Evolutionary conservation across 2,888 invertebrate species (phyloP).

Genomic region (Chorisops tibialis): DNA sequence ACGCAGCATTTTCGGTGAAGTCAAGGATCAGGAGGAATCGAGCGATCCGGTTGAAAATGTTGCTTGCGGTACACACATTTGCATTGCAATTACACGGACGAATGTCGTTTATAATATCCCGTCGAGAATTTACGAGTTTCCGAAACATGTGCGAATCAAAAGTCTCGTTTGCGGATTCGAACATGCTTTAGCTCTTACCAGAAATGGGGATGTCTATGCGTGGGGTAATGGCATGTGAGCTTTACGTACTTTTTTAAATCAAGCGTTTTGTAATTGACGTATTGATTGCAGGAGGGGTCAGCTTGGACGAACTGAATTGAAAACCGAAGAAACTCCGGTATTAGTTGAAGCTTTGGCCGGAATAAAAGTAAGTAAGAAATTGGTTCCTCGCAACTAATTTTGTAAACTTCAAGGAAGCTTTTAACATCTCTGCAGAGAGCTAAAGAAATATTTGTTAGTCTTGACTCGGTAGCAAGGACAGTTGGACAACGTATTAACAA

Average conservation of each 20-base stretch:
- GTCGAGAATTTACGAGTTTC: conserved; percentile 55
- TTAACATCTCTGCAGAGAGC: too few species aligned
- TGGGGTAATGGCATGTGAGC: conserved; percentile 80
- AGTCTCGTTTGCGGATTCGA: conserved; percentile 77
- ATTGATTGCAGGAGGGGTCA: conserved; percentile 71
- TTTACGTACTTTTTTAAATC: background rate
- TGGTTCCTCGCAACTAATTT: too few species aligned
- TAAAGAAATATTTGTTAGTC: too few species aligned
- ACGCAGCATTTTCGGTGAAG: conserved; percentile 41
- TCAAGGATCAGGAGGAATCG: background rate
- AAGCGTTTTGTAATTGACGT: background rate
- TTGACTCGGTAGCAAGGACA: too few species aligned
- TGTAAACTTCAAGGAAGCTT: too few species aligned
- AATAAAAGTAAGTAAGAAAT: conserved; percentile 57
- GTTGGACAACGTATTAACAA: too few species aligned
- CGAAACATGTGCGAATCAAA: conserved; percentile 56
- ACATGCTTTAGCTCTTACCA: conserved; percentile 70
- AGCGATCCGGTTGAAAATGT: conserved; percentile 49
- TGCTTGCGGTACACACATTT: conserved; percentile 53
- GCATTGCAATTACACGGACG: conserved; percentile 50
- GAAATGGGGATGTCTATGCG: conserved; percentile 69
- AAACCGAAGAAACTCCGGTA: conserved; percentile 60
- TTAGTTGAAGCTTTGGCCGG: conserved; percentile 73
- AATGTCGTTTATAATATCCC: conserved; percentile 65
- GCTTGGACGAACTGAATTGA: conserved; percentile 69